These are phyloP conservation scores for Tachypleus tridentatus DNA, from an alignment of 1,140 invertebrate species.

Conservation along the genomic window DNA sequence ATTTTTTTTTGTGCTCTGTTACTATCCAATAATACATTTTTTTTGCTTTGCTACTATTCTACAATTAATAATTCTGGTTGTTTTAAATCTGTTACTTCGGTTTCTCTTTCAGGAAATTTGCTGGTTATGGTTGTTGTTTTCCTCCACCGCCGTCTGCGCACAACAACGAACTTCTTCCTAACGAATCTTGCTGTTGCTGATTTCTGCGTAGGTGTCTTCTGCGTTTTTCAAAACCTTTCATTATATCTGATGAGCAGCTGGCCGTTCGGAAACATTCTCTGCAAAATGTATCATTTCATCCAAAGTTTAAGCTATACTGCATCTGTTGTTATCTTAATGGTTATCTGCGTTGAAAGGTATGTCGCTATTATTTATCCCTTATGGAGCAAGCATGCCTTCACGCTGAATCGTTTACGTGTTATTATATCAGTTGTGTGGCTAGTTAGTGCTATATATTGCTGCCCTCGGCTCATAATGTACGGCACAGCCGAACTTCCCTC, in stretches of 20 bases:
- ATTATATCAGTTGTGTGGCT: conserved; percentile 62
- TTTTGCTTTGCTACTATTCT: too few species aligned
- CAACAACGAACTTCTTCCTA: conserved; percentile 71
- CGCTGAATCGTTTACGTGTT: conserved; percentile 37
- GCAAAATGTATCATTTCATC: conserved; percentile 71
- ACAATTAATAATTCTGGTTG: too few species aligned
- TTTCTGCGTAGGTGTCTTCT: conserved; percentile 70
- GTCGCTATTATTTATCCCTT: conserved; percentile 71
- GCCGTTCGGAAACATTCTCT: conserved; percentile 62
- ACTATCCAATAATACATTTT: too few species aligned
- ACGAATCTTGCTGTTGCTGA: conserved; percentile 71
- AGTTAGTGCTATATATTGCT: conserved; percentile 56
- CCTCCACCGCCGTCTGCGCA: conserved; percentile 56
- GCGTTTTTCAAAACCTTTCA: conserved; percentile 67
- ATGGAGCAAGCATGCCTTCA: conserved; percentile 48
- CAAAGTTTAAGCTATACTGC: conserved; percentile 65
- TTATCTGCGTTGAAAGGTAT: conserved; percentile 68
- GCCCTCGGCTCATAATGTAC: conserved; percentile 48
- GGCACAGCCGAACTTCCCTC: conserved; percentile 21
- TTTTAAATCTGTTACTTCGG: too few species aligned
- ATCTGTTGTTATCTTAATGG: conserved; percentile 63
- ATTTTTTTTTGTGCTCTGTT: too few species aligned
- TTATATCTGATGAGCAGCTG: conserved; percentile 61
- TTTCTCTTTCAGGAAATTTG: conserved; percentile 53
- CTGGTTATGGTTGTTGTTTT: conserved; percentile 69